Percentiles rank a stretch among this genome's conserved stretches.
These are phyloP conservation scores for Belgica antarctica DNA, from an alignment of 2,888 invertebrate genomes.

Conservation along the genomic window DNA sequence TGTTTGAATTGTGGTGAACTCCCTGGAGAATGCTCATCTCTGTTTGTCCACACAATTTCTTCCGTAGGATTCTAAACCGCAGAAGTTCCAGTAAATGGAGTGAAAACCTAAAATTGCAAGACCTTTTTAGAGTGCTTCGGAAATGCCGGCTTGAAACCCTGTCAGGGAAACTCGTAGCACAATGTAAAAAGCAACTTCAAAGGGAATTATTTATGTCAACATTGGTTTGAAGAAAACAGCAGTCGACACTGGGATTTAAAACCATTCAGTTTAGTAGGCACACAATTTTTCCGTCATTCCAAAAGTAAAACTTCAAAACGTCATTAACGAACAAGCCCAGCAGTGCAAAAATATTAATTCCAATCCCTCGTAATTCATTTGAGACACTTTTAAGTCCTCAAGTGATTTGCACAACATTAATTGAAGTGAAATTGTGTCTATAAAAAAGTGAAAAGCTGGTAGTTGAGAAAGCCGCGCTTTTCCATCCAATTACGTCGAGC, in stretches of 20 bases:
- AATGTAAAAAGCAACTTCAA: constrained; percentile 19
- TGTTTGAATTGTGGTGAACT: neutral
- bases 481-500: constrained; percentile 33
- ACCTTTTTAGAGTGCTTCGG: too few species aligned
- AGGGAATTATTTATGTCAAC: constrained; percentile 38
- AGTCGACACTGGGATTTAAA: neutral
- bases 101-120: neutral
- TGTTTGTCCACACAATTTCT: constrained; percentile 39
- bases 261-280: too few species aligned
- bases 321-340: neutral
- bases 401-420: neutral
- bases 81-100: neutral
- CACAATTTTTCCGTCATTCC: too few species aligned
- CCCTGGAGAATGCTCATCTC: neutral
- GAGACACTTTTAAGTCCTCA: neutral
- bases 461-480: neutral
- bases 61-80: neutral
- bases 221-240: neutral
- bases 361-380: neutral
- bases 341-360: neutral
- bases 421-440: constrained; percentile 2
- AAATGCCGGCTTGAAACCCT: too few species aligned
- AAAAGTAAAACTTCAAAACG: too few species aligned
- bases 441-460: neutral
- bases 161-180: too few species aligned